Conservation (phyloP, 2,113 vertebrate genomes). For the Nanorana parkeri region DNA sequence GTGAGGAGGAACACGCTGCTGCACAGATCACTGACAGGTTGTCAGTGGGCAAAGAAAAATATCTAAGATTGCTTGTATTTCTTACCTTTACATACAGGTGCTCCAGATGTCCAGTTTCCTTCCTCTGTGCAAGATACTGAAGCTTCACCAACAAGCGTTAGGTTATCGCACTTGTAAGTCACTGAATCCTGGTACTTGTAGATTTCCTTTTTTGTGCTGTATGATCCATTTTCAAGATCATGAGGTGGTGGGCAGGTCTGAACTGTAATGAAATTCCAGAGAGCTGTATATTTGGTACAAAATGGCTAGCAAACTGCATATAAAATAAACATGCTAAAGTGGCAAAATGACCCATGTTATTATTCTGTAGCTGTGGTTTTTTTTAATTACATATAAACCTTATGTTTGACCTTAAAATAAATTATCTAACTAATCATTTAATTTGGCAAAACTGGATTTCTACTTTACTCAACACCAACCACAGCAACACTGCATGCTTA, state of each 20-base stretch:
- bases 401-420: no score
- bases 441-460: no score
- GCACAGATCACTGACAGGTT: no score
- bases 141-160: constrained; percentile 57
- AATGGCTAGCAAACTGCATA: neutral
- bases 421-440: no score
- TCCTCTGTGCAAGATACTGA: constrained; percentile 50
- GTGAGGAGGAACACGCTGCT: no score
- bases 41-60: neutral
- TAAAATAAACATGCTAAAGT: neutral
- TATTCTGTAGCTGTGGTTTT: no score
- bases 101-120: constrained; percentile 60
- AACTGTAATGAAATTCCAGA: neutral
- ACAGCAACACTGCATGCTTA: no score
- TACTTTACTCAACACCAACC: no score
- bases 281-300: neutral
- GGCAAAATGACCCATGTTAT: no score
- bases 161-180: neutral
- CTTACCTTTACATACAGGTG: constrained; percentile 70
- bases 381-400: no score
- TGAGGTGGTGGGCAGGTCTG: neutral
- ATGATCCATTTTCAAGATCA: neutral
- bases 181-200: neutral
- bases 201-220: neutral
- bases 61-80: neutral